Conservation (phyloP, 2,113 vertebrate species). For the Oceanites oceanicus region DNA sequence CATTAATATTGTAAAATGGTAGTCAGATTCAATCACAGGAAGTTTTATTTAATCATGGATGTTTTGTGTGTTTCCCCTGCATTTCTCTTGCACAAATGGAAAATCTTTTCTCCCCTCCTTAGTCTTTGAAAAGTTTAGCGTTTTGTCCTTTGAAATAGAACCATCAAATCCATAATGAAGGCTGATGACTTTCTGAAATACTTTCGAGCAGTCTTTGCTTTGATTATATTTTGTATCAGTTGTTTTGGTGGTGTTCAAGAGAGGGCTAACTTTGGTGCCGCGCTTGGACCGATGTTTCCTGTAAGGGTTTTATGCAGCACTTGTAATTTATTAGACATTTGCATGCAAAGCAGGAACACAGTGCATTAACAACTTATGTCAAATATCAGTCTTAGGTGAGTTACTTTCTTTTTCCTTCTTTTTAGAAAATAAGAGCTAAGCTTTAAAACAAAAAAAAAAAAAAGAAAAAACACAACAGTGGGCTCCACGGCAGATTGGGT, state of each 20-base stretch:
- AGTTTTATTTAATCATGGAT: slow-evolving; percentile 73
- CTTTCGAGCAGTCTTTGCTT: slow-evolving; percentile 15
- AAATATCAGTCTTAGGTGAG: neutral
- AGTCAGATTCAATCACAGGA: slow-evolving; percentile 70
- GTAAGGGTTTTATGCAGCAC: slow-evolving; percentile 23
- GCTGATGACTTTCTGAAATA: neutral
- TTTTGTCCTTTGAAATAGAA: slow-evolving; percentile 21
- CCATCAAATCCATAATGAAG: neutral
- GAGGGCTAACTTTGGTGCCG: neutral
- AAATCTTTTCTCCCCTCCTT: neutral
- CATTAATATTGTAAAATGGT: slow-evolving; percentile 77
- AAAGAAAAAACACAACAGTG: neutral
- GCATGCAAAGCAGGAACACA: slow-evolving; percentile 43
- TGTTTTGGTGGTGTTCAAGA: neutral
- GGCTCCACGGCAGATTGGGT: neutral
- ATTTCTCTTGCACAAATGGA: slow-evolving; percentile 27
- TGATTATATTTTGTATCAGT: neutral
- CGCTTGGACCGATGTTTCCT: slow-evolving; percentile 15
- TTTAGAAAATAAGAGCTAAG: neutral
- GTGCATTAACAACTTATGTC: slow-evolving; percentile 20
- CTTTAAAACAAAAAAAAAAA: neutral
- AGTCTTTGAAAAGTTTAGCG: neutral
- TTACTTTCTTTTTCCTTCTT: neutral
- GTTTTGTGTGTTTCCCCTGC: slow-evolving; percentile 56
- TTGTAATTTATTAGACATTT: slow-evolving; percentile 35